Base-by-base conservation (phyloP, 2,113 vertebrate genomes). In the Tretioscincus oriximinensis region DNA sequence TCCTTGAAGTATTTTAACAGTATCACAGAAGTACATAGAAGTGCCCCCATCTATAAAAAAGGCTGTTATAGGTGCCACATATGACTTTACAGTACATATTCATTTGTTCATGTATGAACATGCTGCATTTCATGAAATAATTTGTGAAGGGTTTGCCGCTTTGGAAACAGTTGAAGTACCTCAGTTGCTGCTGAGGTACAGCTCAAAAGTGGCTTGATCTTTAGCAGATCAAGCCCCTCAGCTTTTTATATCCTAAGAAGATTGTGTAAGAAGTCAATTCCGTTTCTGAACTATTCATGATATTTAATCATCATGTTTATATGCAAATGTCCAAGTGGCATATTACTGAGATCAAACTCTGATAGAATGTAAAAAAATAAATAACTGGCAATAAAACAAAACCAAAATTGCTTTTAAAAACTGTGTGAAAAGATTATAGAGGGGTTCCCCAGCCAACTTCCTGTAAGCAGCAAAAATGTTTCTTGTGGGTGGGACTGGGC, bases 61-160 rank as follows among this genome's bases (percentile, higher is more conserved):
- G 31, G 0, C 12, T n/a, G 26, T 68, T 68, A 47, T 68, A 63
- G 1, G 28, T 60, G 24, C 80, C 77, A 84, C 14, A 18, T 80
- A 77, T 74, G 83, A 73, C 68, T 76, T 85, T 78, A 83, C 77
- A 51, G 12, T 68, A 77, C 51, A 72, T 58, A 73, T 86, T 61
- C 41, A 7, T 51, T 63, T 79, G 88, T 82, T 41, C 2, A 2
- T 41, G 35, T 4, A 41, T 41, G 35, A 41, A 80, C 72, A 41
- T 85, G 67, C 65, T 77, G 49, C 61, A 47, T 24, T 61, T 69
- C 7, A 41, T 68, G 22, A 31, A 35, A 10, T 71, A 47, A 9
- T n/a, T 11, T 47, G 9, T 54, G 54, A n/a, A 47, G 20, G 41
- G 69, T 63, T 63, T 47, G 63, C 69, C 63, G 31, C 69, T 61